Conservation (phyloP, 1,140 invertebrate species). For the Sipha flava region DNA sequence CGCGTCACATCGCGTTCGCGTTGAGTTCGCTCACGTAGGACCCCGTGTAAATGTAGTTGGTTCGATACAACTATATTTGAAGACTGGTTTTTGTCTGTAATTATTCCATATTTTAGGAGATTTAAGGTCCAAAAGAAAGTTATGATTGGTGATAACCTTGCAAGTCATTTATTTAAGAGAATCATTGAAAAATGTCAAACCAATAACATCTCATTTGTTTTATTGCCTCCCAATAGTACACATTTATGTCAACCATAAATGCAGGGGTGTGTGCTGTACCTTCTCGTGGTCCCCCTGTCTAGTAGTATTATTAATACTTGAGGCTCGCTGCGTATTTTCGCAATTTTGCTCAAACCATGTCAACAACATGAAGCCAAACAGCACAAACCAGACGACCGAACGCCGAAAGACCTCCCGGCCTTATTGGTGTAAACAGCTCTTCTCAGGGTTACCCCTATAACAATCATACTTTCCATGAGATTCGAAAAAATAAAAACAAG, state of each 20-base stretch:
- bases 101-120: constrained; percentile 30
- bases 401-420: too few species aligned
- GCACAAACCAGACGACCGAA: too few species aligned
- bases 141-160: constrained; percentile 43
- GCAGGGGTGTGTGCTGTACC: too few species aligned
- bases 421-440: neutral
- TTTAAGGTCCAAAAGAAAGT: constrained; percentile 8
- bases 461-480: too few species aligned
- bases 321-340: too few species aligned
- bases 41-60: constrained; percentile 41
- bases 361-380: too few species aligned
- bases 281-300: too few species aligned
- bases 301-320: too few species aligned
- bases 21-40: too few species aligned
- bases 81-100: constrained; percentile 38
- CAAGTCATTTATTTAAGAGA: constrained; percentile 37
- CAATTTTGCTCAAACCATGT: too few species aligned
- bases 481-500: too few species aligned
- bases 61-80: constrained; percentile 41
- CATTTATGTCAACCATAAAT: neutral
- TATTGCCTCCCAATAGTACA: neutral
- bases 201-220: neutral
- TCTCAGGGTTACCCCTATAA: neutral
- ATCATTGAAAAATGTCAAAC: neutral
- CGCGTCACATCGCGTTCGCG: too few species aligned